Base-by-base conservation (phyloP, 2,888 invertebrate genomes). In the Nezara viridula region DNA sequence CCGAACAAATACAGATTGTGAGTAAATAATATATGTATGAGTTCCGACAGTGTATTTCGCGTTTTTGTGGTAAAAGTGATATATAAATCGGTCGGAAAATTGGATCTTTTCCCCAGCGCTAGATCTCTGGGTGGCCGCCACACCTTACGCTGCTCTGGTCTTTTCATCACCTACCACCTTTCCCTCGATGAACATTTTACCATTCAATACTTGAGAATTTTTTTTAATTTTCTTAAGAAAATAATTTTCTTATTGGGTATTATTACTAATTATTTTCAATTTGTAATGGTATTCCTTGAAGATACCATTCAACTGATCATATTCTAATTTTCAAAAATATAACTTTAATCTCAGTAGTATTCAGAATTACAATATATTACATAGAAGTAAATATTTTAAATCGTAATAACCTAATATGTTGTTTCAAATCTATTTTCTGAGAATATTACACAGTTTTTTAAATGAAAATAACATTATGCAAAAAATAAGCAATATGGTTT, bases 41-140 rank as follows among this genome's bases (percentile, higher is more conserved):
- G 16, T 37, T 37, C 7, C 32, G 7, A 32, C 10, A n/a, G 27
- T n/a, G 27, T 60, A 27, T 60, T 27, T 37, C 37, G 32, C 37
- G 37, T 73, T 37, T 73, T 73, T 73, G 66, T 73, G 27, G 66
- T 6, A 60, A 60, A 60, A 73, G 66, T 73, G 66, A 37, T 37
- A 73, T 37, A 73, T 81, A 81, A 81, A 81, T 81, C 44, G 81
- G n/a, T 47, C 7, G 81, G 44, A 47, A 81, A 81, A 81, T 81
- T 81, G 81, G 40, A 81, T 40, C 40, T 44, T 81, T 81, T 44
- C 44, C 44, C 40, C 81, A 24, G 44, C n/a, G 44, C 81, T 47
- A 40, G 40, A 47, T 10, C 81, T 21, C 44, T 44, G 24, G 77
- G n/a, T 81, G 4, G 44, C 81, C 44, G 81, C 44, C 81, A 44